phyloP scores from a whole-genome alignment of 2,797 vertebrate genomes.

The Eulemur mongoz region DNA sequence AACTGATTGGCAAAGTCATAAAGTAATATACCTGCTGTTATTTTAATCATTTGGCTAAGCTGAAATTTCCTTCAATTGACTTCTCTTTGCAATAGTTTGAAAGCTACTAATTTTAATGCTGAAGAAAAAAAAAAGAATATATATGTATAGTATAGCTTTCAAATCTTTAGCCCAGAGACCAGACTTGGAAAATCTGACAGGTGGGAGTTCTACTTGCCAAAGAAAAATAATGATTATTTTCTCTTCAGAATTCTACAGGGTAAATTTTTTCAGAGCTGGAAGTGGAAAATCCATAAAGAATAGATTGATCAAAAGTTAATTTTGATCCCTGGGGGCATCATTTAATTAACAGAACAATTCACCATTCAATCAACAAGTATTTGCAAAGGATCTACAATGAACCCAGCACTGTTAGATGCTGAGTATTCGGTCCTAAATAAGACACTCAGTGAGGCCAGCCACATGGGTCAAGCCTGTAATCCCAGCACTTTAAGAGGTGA shows the following conservation, averaged over 20 bases:
- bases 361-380: conserved; percentile 16
- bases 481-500: background rate
- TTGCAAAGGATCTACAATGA: background rate
- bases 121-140: background rate
- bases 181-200: conserved; percentile 39
- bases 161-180: conserved; percentile 26
- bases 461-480: background rate
- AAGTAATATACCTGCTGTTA: conserved; percentile 60
- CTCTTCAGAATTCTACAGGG: background rate
- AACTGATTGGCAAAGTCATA: conserved; percentile 45
- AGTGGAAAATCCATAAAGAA: conserved; percentile 54
- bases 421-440: background rate
- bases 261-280: conserved; percentile 18
- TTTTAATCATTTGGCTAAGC: conserved; percentile 42
- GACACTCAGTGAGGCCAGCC: background rate
- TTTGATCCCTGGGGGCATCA: background rate
- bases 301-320: conserved; percentile 59
- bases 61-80: conserved; percentile 43
- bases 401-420: background rate
- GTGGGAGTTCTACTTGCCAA: background rate
- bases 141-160: background rate
- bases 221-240: conserved; percentile 46
- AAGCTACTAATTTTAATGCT: conserved; percentile 59
- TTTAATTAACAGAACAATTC: conserved; percentile 57
- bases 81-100: conserved; percentile 49